Base-by-base conservation (phyloP, 2,113 vertebrate genomes). In the Echinops telfairi region DNA sequence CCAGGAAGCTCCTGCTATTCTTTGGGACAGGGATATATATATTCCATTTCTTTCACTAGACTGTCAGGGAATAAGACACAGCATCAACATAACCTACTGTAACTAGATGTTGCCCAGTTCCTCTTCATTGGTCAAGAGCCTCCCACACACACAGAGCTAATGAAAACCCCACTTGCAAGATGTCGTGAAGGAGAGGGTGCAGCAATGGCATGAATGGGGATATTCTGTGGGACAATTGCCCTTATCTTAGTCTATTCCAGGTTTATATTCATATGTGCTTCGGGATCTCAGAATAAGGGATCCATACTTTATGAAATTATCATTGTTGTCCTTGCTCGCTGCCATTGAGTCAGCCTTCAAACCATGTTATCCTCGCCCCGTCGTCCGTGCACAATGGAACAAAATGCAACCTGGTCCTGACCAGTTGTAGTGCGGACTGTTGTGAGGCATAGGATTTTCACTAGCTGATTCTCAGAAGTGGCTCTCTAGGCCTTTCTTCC, bases 281-380 rank as follows among this genome's bases (percentile, higher is more conserved):
- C 81, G 20, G 5, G 90, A 23, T 94, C n/a, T 85, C 53, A 31
- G 82, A 47, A 38, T 91, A 89, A 64, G 27, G 60, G 71, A 79
- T 68, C 47, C 89, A 33, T 4, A 29, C 5, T 47, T 70, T 64
- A 53, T 53, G 38, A 43, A 78, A 57, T 38, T 36, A n/a, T 70
- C 3, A 40, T 36, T 17, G 19, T 25, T 76, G 36, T 76, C 4
- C 10, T 76, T 23, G 73, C 40, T 71, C 17, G 31, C 31, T 71
- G 19, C n/a, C n/a, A 36, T 33, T 71, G 16, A 71, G 17, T 71
- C 17, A 33, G 17, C 31, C 16, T 53, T n/a, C 31, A 20, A 17
- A 16, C 33, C n/a, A 20, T 70, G 29, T 3, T 70, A 11, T 31
- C 66, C 66, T 14, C 29, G 27, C 14, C 66, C 66, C 9, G 47